Percentiles rank a stretch among this genome's conserved stretches.
phyloP scores from a whole-genome alignment of 2,888 invertebrate genomes.

The Gryllus longicercus region DNA sequence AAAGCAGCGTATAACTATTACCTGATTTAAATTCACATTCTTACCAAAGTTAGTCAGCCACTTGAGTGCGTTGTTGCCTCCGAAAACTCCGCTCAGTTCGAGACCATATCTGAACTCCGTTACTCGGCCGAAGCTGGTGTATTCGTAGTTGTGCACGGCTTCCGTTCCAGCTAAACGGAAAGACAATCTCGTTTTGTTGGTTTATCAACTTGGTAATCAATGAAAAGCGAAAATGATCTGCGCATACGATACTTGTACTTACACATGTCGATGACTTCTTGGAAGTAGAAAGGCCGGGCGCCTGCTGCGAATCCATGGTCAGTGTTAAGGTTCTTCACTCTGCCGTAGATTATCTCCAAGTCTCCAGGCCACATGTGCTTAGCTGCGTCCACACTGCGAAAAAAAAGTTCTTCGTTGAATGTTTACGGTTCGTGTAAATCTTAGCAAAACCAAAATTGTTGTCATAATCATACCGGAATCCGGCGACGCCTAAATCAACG shows the following conservation, averaged over 20 bases:
- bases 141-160: slow-evolving; percentile 47
- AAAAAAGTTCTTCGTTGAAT: too few species aligned
- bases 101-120: slow-evolving; percentile 69
- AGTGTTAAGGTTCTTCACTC: slow-evolving; percentile 60
- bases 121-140: slow-evolving; percentile 56
- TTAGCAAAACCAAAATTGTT: background rate
- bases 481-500: slow-evolving; percentile 73
- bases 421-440: too few species aligned
- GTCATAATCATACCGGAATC: slow-evolving; percentile 54
- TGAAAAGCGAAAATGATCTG: too few species aligned
- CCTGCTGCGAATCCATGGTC: slow-evolving; percentile 61
- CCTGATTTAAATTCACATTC: background rate
- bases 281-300: slow-evolving; percentile 64
- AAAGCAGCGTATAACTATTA: background rate
- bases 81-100: slow-evolving; percentile 57
- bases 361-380: slow-evolving; percentile 78
- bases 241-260: too few species aligned
- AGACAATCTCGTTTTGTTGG: too few species aligned
- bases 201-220: too few species aligned
- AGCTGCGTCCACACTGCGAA: slow-evolving; percentile 65
- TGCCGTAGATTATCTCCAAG: slow-evolving; percentile 60
- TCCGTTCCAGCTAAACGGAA: slow-evolving; percentile 44
- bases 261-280: slow-evolving; percentile 70
- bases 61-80: slow-evolving; percentile 59
- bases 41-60: slow-evolving; percentile 59